Evolutionary conservation across 1,140 invertebrate genomes (phyloP).

Genomic region (Pararge aegeria): DNA sequence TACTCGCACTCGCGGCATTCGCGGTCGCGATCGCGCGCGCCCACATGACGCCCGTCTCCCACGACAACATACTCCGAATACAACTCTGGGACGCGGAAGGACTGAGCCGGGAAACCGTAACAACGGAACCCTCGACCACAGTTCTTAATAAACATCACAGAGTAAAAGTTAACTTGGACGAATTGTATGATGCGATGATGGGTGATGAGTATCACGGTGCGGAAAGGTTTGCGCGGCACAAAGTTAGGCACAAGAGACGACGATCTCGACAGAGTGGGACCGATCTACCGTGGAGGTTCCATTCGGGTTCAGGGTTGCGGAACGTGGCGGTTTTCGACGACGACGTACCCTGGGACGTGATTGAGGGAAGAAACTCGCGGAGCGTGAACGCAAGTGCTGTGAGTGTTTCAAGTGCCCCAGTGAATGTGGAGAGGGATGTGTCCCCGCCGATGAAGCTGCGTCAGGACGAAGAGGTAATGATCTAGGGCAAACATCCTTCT

Average conservation of each 20-base stretch:
- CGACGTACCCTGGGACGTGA: conserved; percentile 60
- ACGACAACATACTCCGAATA: conserved; percentile 70
- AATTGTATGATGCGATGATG: conserved; percentile 67
- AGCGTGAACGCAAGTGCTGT: conserved; percentile 59
- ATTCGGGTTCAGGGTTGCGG: conserved; percentile 44
- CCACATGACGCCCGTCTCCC: conserved; percentile 55
- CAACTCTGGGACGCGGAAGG: conserved; percentile 72
- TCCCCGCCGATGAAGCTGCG: conserved; percentile 63
- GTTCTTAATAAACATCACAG: conserved; percentile 38
- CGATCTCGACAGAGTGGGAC: conserved; percentile 58
- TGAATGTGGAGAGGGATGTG: conserved; percentile 51
- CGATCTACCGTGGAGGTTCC: conserved; percentile 65
- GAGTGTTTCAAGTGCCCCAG: conserved; percentile 57
- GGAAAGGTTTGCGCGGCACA: conserved; percentile 61
- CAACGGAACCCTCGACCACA: conserved; percentile 33
- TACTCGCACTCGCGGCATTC: conserved; percentile 50
- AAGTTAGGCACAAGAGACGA: conserved; percentile 68
- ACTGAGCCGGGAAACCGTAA: conserved; percentile 53
- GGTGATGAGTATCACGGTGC: conserved; percentile 59
- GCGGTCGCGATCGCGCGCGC: conserved; percentile 59
- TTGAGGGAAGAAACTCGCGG: conserved; percentile 43
- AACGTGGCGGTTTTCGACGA: conserved; percentile 66
- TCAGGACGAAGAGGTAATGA: conserved; percentile 67
- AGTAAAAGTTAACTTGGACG: conserved; percentile 61
- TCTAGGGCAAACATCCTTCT: conserved; percentile 5